Base-by-base conservation (phyloP, 2,888 invertebrate species). In the Bedellia somnulentella region DNA sequence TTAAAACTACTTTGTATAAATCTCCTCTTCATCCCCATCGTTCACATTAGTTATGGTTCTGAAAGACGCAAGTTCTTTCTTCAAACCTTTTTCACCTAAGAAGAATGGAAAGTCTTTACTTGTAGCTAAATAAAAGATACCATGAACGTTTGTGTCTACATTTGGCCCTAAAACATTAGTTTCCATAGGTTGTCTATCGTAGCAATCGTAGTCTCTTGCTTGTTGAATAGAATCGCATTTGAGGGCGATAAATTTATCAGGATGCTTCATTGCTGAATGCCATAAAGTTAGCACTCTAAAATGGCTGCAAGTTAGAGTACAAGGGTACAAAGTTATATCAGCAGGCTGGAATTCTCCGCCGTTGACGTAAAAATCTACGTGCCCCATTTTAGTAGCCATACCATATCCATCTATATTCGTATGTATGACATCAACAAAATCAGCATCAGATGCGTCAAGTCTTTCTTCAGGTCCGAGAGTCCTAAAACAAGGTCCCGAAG, bases 391-490 rank as follows among this genome's bases (percentile, higher is more conserved):
- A 0, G 54, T 39, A 0, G 71, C 68, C 70, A 75, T 73, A 1
- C 75, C 75, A 12, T 54, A 73, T 0, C 62, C 73, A 27, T 75
- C 75, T n/a, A 73, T 68, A 30, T 73, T 75, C 0, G 71, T 71
- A 30, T 75, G 73, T 4, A 75, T 41, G 0, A 73, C 70, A 41
- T 66, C 59, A 1, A 75, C 70, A 22, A 67, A 73, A 33, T 70
- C 67, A 0, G 71, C 71, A 28, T 71, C 49, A 0, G 64, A 57
- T 0, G 56, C 46, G 26, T 61, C 54, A 0, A 75, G 44, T 26
- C 73, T 45, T 1, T 68, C 57, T 0, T 47, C 38, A 1, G 51
- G 37, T 1, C 42, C 49, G 9, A 70, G 35, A 2, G 45, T 51
- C 28, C 73, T 49, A 21, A 68, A 75, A 37, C 75, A 75, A 0